phyloP scores from a whole-genome alignment of 2,888 invertebrate species.

The Lepidonotus clava region DNA sequence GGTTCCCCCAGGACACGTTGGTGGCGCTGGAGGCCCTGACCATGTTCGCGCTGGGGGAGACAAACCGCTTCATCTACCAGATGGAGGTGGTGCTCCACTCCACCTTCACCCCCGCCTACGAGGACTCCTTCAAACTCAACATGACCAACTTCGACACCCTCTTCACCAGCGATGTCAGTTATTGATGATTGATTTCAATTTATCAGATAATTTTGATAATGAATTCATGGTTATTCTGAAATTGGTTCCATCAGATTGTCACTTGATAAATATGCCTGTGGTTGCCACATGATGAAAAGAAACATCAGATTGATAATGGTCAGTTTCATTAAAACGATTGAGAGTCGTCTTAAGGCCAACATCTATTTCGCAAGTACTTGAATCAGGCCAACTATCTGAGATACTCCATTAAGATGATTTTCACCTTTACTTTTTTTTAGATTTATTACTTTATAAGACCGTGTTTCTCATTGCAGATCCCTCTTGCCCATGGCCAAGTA shows the following conservation, averaged over 20 bases:
- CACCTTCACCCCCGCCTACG: constrained; percentile 77
- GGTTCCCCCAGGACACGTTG: constrained; percentile 86
- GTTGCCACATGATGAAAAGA: too few relatives aligned
- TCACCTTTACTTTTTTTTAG: too few relatives aligned
- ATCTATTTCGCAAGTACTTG: too few relatives aligned
- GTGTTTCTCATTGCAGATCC: constrained; percentile 2
- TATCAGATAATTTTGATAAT: background rate
- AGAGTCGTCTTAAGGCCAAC: too few relatives aligned
- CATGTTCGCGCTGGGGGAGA: constrained; percentile 74
- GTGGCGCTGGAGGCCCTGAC: constrained; percentile 93
- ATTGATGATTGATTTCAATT: too few relatives aligned
- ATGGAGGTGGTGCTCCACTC: constrained; percentile 74
- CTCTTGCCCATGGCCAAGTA: constrained; percentile 63
- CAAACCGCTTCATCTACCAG: constrained; percentile 77
- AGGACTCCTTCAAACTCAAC: constrained; percentile 68
- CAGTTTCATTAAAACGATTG: too few relatives aligned
- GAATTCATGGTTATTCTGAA: too few relatives aligned
- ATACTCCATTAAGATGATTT: too few relatives aligned
- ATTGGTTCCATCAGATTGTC: too few relatives aligned
- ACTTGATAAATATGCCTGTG: too few relatives aligned
- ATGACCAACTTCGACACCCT: constrained; percentile 76
- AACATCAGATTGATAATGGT: too few relatives aligned
- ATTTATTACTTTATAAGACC: background rate
- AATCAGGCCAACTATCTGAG: too few relatives aligned
- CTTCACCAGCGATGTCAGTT: constrained; percentile 65